Evolutionary conservation across 2,797 vertebrate species (phyloP).

Genomic region (Hirundo rustica): DNA sequence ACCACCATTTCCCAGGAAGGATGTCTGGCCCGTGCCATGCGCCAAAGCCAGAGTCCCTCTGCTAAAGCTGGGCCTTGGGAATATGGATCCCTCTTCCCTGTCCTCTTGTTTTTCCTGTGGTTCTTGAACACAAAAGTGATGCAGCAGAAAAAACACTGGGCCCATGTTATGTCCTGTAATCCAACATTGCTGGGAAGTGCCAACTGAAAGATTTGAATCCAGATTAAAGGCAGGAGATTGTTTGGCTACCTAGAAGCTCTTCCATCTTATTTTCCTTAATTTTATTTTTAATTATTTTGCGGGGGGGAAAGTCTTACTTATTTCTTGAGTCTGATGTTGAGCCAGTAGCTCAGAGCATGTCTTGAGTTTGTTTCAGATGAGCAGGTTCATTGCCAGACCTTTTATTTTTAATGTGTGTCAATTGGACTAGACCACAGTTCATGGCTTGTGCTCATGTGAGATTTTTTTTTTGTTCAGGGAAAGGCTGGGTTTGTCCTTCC

Average conservation of each 20-base stretch:
- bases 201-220: not conserved
- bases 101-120: not conserved
- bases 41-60: not conserved
- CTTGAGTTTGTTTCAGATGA: not conserved
- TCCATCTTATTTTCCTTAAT: not conserved
- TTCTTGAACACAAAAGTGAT: not conserved
- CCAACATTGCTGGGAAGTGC: not conserved
- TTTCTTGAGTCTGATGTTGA: not conserved
- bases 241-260: not conserved
- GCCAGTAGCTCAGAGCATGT: not conserved
- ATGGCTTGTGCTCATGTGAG: not conserved
- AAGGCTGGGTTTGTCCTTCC: not conserved
- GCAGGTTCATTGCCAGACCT: not conserved
- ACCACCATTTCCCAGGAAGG: not conserved
- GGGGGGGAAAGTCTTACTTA: accelerated
- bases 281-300: not conserved
- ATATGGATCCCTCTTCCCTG: not conserved
- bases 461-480: not conserved
- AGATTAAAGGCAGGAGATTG: not conserved
- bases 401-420: not conserved
- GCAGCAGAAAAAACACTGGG: not conserved
- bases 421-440: not conserved
- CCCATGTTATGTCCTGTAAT: accelerated
- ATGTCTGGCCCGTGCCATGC: not conserved
- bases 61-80: not conserved